These are phyloP conservation scores for Spodoptera exigua DNA, from an alignment of 2,888 invertebrate genomes.

Conservation along the genomic window DNA sequence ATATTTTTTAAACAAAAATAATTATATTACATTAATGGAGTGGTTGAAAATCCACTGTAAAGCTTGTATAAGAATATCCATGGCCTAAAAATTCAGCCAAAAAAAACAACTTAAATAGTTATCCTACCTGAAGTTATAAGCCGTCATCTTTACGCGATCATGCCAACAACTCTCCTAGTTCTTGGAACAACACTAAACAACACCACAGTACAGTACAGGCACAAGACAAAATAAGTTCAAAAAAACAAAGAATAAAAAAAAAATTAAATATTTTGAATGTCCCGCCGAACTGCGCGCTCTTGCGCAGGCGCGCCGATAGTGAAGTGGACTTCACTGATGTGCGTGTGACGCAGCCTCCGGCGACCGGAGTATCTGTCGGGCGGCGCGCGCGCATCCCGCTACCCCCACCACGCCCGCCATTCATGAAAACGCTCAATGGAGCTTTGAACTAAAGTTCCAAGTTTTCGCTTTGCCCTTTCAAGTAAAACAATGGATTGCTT, in stretches of 20 bases:
- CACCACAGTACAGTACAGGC: slow-evolving; percentile 70
- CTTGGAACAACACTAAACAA: slow-evolving; percentile 68
- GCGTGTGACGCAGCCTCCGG: slow-evolving; percentile 73
- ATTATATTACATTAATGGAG: too few relatives aligned
- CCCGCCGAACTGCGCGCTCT: slow-evolving; percentile 72
- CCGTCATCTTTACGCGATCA: slow-evolving; percentile 81
- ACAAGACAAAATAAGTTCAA: slow-evolving; percentile 58
- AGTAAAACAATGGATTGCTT: slow-evolving; percentile 31
- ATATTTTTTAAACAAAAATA: too few relatives aligned
- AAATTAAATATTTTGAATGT: slow-evolving; percentile 72
- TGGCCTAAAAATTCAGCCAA: too few relatives aligned
- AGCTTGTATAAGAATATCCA: too few relatives aligned
- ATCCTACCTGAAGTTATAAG: slow-evolving; percentile 79
- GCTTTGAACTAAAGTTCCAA: slow-evolving; percentile 37
- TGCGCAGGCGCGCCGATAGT: slow-evolving; percentile 77
- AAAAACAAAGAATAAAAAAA: slow-evolving; percentile 37
- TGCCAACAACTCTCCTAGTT: slow-evolving; percentile 71
- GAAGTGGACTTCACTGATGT: slow-evolving; percentile 65
- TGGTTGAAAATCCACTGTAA: too few relatives aligned
- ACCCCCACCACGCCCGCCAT: slow-evolving; percentile 80
- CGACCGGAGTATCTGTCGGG: slow-evolving; percentile 62
- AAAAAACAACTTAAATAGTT: slow-evolving; percentile 11
- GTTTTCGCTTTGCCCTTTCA: slow-evolving; percentile 38
- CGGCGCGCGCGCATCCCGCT: slow-evolving; percentile 71
- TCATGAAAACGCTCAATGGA: slow-evolving; percentile 83